These are phyloP conservation scores for Eupithecia vulgata DNA, from an alignment of 2,888 invertebrate genomes.

Conservation along the genomic window DNA sequence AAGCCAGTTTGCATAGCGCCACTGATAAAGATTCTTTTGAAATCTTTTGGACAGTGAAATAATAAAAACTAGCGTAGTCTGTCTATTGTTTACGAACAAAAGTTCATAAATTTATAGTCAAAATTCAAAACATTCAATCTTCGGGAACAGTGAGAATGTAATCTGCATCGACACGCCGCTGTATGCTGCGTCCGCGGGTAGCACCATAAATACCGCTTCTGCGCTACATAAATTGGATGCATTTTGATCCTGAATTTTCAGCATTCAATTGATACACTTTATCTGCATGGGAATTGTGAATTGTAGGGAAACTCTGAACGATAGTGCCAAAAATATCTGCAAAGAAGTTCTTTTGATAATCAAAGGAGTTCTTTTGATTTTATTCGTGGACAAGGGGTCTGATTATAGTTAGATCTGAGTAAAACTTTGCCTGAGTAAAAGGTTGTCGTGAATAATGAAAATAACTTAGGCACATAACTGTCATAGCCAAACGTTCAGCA, in stretches of 20 bases:
- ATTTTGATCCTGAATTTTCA: conserved; percentile 38
- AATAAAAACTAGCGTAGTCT: conserved; percentile 16
- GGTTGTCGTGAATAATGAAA: too few species aligned
- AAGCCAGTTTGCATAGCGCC: neutral
- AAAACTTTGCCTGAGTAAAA: too few species aligned
- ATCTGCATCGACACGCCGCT: conserved; percentile 42
- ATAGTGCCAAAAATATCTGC: neutral
- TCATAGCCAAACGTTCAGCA: neutral
- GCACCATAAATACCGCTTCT: conserved; percentile 41
- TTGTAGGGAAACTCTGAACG: neutral
- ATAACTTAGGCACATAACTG: neutral
- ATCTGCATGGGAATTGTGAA: neutral
- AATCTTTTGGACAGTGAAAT: conserved; percentile 15
- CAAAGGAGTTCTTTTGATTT: neutral
- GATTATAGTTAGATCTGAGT: too few species aligned
- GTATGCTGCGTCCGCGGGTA: conserved; percentile 38
- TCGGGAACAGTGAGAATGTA: conserved; percentile 40
- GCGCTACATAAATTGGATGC: conserved; percentile 39
- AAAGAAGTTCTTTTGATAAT: too few species aligned
- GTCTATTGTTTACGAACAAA: conserved; percentile 32
- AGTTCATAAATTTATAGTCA: conserved; percentile 34
- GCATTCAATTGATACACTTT: conserved; percentile 15
- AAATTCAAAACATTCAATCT: conserved; percentile 41
- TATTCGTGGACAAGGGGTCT: too few species aligned
- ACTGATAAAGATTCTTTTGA: conserved; percentile 1